Evolutionary conservation across 1,140 invertebrate genomes (phyloP).

Genomic region (Streblospio benedicti): DNA sequence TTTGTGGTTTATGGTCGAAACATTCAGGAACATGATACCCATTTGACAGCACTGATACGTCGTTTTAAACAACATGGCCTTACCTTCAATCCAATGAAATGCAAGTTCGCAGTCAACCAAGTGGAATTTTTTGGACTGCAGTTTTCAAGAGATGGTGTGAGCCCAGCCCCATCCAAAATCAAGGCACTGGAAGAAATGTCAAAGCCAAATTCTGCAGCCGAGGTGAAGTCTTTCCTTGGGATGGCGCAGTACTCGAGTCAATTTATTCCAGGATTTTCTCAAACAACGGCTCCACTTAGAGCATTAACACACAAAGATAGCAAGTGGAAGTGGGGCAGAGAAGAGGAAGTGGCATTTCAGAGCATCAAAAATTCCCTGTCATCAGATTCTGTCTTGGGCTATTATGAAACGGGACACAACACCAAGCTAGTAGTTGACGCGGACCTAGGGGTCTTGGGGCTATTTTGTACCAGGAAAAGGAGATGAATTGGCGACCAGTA

Average conservation of each 20-base stretch:
- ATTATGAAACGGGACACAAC: no score
- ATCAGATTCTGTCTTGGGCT: no score
- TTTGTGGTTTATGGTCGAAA: not conserved
- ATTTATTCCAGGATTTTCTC: not conserved
- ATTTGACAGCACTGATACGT: not conserved
- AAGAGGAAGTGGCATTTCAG: no score
- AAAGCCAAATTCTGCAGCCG: not conserved
- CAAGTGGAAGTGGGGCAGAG: not conserved
- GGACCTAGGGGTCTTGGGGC: no score
- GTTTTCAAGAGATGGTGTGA: no score
- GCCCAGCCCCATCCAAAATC: no score
- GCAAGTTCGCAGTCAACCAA: not conserved
- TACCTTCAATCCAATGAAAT: not conserved
- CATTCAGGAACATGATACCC: not conserved
- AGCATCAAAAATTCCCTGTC: no score
- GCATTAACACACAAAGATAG: not conserved
- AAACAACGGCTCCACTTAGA: not conserved
- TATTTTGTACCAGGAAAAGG: no score
- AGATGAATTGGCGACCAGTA: no score
- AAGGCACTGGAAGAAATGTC: no score
- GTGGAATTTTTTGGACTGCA: no score
- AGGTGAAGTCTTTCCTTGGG: not conserved
- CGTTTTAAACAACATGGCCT: not conserved
- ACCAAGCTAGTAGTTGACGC: no score
- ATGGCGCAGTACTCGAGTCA: slow-evolving; percentile 7